Evolutionary conservation across 2,113 vertebrate genomes (phyloP).

Genomic region (Callaeas wilsoni): DNA sequence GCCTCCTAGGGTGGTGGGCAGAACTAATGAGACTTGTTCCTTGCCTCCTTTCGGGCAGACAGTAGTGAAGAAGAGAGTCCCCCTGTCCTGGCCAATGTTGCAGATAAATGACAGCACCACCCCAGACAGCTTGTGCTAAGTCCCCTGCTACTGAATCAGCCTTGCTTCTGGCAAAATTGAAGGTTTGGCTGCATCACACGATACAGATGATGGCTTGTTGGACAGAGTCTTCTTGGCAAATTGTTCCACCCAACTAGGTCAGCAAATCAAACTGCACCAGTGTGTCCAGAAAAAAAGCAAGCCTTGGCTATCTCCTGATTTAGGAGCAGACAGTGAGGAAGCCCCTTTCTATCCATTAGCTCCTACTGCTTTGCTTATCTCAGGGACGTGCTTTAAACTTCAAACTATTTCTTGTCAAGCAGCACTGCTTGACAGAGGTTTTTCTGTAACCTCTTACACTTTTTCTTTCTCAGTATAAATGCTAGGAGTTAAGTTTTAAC

Average conservation of each 20-base stretch:
- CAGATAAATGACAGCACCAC: background rate
- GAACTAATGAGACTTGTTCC: background rate
- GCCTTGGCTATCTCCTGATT: background rate
- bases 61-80: background rate
- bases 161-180: background rate
- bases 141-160: background rate
- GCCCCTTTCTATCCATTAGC: background rate
- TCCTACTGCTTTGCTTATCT: background rate
- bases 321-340: background rate
- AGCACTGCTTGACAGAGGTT: background rate
- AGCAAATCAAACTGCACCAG: background rate
- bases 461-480: background rate
- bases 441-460: background rate
- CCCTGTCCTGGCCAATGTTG: fast-evolving
- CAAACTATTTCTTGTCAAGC: background rate
- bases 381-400: background rate
- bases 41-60: background rate
- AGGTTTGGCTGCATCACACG: background rate
- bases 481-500: background rate
- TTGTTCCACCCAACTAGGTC: background rate
- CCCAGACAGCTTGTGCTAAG: background rate
- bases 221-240: background rate
- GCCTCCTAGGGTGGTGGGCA: background rate
- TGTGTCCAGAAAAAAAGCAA: background rate
- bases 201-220: background rate